Evolutionary conservation across 1,140 invertebrate genomes (phyloP), one percentile per base, ranked within the genome.

Genomic region (Spodoptera frugiperda): DNA sequence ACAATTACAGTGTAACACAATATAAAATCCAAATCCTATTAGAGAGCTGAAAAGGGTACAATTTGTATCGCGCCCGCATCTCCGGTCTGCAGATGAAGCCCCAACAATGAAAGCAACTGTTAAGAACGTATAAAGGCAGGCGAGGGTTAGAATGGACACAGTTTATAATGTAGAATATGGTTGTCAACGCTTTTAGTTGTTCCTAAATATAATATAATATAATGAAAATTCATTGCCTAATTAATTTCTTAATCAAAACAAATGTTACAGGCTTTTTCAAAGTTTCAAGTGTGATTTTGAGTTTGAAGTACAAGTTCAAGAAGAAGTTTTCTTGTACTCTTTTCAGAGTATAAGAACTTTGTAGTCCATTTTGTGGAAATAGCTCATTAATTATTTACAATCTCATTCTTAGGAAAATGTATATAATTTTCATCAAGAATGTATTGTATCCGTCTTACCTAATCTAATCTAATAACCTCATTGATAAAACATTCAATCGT

Each of bases 61-160:
- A 82, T 79, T 82, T 82, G 77, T 82, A 79, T 78, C 57, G 70
- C 57, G 61, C 25, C 61, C 68, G 57, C 54, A 63, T 68, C 74
- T 39, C 54, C 71, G n/a, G 73, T 39, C 86, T 88, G 85, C 59
- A 78, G 81, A 84, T 87, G 86, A 89, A 87, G 82, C 68, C 74
- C 77, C 78, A 80, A 87, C 86, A 89, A 87, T 84, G 76, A 82
- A 79, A 79, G 54, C 75, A 74, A 80, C 76, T 81, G 78, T 76
- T 76, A 63, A 80, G 78, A 67, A 79, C 79, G 55, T 82, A 75
- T 83, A 80, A 90, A 86, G 78, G 82, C 78, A 87, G 25, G 33
- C 25, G 33, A 10, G 33, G 54, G 74, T 65, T 57, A 78, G 76
- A 79, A 80, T 72, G 79, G 49, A 70, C 33, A 19, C 4, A 53